phyloP scores from a whole-genome alignment of 2,797 vertebrate species.

The Phoebastria nigripes region DNA sequence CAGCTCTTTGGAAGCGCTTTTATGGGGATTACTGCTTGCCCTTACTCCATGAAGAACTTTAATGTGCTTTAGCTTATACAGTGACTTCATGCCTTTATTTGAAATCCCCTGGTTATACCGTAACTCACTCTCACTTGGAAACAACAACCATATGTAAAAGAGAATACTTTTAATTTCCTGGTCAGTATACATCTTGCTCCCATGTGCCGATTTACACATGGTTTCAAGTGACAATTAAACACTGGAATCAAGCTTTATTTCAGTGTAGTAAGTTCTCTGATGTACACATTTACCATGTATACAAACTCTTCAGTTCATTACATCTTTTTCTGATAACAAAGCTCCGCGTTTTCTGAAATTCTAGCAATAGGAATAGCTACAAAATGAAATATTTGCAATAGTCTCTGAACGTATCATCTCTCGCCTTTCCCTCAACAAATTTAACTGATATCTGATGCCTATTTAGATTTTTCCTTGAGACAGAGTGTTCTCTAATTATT shows the following conservation, averaged over 20 bases:
- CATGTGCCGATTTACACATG: not conserved
- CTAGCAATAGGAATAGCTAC: not conserved
- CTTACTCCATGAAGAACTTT: not conserved
- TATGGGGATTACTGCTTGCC: not conserved
- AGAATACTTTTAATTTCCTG: not conserved
- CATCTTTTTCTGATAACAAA: not conserved
- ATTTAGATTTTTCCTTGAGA: not conserved
- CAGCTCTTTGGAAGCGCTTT: not conserved
- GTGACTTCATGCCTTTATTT: not conserved
- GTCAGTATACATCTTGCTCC: not conserved
- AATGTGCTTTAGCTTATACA: not conserved
- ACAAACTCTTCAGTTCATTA: too few relatives aligned
- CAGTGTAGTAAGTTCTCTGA: not conserved
- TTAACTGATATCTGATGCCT: not conserved
- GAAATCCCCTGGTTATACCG: not conserved
- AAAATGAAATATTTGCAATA: not conserved
- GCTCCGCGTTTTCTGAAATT: not conserved
- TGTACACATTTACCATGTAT: accelerated
- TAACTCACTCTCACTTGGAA: not conserved
- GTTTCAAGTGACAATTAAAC: not conserved
- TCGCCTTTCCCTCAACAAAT: not conserved
- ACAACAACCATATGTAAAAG: not conserved
- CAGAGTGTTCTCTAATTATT: not conserved
- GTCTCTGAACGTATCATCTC: not conserved
- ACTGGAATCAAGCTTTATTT: not conserved